phyloP scores from a whole-genome alignment of 2,888 invertebrate species.

The Harpalus rubripes region DNA sequence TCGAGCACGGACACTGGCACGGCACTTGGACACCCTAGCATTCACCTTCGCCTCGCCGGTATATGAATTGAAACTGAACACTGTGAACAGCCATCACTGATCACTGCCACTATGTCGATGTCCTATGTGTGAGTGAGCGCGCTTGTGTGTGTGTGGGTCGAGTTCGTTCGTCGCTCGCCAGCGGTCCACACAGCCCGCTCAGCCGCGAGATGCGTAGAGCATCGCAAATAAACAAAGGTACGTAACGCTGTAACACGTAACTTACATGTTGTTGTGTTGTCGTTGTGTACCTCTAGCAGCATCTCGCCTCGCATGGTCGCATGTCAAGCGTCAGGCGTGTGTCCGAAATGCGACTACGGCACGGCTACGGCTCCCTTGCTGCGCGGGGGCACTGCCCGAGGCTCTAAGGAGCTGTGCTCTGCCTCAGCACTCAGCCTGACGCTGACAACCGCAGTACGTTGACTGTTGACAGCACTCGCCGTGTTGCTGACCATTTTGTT shows the following conservation, averaged over 20 bases:
- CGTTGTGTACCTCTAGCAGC: slow-evolving; percentile 35
- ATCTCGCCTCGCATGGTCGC: slow-evolving; percentile 8
- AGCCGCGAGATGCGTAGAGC: slow-evolving; percentile 80
- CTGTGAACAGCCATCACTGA: background rate
- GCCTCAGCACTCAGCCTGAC: slow-evolving; percentile 10
- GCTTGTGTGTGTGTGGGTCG: slow-evolving; percentile 21
- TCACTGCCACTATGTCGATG: slow-evolving; percentile 15
- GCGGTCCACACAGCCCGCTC: slow-evolving; percentile 57
- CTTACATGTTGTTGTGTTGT: slow-evolving; percentile 55
- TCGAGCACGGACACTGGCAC: slow-evolving; percentile 10
- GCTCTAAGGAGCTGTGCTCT: slow-evolving; percentile 40
- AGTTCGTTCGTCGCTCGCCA: slow-evolving; percentile 24
- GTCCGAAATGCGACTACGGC: slow-evolving; percentile 28
- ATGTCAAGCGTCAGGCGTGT: slow-evolving; percentile 22
- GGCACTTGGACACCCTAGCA: slow-evolving; percentile 7
- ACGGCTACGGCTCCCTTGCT: slow-evolving; percentile 17
- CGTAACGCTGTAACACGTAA: slow-evolving; percentile 69
- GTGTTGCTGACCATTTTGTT: slow-evolving; percentile 47
- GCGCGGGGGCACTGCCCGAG: slow-evolving; percentile 52
- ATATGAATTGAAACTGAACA: too few species aligned
- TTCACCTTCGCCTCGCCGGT: slow-evolving; percentile 17
- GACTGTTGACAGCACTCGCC: slow-evolving; percentile 42
- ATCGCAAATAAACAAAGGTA: slow-evolving; percentile 81
- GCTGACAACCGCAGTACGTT: slow-evolving; percentile 43
- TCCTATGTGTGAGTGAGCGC: slow-evolving; percentile 50